These are phyloP conservation scores for Mormoops blainvillei DNA, from an alignment of 2,113 vertebrate species.

Conservation along the genomic window DNA sequence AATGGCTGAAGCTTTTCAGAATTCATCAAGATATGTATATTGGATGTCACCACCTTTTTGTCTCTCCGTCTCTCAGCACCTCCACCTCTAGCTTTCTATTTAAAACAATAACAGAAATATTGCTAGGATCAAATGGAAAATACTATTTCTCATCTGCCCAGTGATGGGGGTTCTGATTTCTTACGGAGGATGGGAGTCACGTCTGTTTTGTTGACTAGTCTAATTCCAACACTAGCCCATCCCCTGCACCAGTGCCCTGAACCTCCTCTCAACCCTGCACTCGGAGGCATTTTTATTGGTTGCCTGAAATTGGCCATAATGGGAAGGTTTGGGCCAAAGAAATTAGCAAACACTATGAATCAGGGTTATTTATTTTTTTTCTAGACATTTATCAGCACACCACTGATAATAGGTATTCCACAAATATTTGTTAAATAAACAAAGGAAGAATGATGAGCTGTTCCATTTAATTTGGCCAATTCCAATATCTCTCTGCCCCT, in stretches of 20 bases:
- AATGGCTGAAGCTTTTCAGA: background rate
- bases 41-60: background rate
- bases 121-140: background rate
- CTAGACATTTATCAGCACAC: background rate
- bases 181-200: background rate
- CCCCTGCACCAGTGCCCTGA: no score
- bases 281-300: background rate
- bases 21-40: background rate
- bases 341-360: background rate
- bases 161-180: background rate
- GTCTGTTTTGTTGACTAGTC: background rate
- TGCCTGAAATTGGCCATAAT: background rate
- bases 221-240: background rate
- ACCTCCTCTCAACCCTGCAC: background rate
- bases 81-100: background rate
- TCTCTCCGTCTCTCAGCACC: background rate
- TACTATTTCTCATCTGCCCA: background rate
- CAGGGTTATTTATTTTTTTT: background rate
- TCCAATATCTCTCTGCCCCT: background rate
- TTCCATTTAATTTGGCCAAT: background rate
- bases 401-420: background rate
- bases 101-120: background rate
- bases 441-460: background rate
- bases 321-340: background rate
- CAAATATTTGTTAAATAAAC: background rate